Evolutionary conservation across 2,113 vertebrate genomes (phyloP), one percentile per base, ranked within the genome.

Genomic region (Tachuris rubrigastra): DNA sequence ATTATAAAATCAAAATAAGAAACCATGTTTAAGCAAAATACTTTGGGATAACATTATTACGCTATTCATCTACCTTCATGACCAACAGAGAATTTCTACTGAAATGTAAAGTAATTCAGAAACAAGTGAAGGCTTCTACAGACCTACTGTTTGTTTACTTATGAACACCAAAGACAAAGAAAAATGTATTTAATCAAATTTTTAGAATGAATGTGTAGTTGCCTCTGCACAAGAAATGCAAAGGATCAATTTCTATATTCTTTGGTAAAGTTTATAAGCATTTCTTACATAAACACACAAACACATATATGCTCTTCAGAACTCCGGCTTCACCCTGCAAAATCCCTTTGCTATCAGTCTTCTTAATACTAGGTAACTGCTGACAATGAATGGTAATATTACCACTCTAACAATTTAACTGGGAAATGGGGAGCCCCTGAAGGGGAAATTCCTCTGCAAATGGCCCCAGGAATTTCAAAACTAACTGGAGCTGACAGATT

Each of bases 401-500:
- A 82, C 66, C 35, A 74, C 27, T 68, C 58, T 63, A 59, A 56
- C 60, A 87, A 92, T 62, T 94, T 90, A 80, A 67, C 53, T 46
- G 58, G 82, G 74, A 94, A 95, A 82, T 7, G 2, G 20, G 53
- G 63, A 92, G 37, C 72, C 59, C 80, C 83, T 69, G 35, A 88
- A 95, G 63, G 75, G 72, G 72, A 93, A 96, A 96, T 96, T 96
- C 88, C 95, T 94, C 82, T 90, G 67, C 67, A 93, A 93, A 93
- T 33, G 63, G 88, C 90, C 85, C 76, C 79, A 83, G 85, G 90
- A 96, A 92, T 88, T 92, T 94, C 78, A 93, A 94, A 87, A 79
- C 74, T 94, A 96, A 97, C 87, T 93, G 85, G 78, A 95, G 79
- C 12, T 97, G 96, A 97, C 95, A 96, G 94, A 94, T 93, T 90